Conservation (phyloP, 2,797 vertebrate species). For the Anguilla anguilla region DNA sequence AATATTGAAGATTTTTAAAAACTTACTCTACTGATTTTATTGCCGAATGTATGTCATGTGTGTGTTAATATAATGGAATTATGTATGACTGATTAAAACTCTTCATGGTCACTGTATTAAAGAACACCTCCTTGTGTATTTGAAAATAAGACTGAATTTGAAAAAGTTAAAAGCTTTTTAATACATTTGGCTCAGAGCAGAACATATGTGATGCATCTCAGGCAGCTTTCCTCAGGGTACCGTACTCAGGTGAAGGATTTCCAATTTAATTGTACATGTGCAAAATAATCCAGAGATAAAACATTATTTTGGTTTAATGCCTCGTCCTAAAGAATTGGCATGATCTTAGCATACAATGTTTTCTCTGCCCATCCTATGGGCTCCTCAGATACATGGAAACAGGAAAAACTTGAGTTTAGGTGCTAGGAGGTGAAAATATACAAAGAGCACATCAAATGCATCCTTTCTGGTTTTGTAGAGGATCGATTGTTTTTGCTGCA, state of each 20-base stretch:
- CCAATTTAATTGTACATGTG: not conserved
- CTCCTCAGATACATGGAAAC: not conserved
- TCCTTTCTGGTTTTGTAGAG: not conserved
- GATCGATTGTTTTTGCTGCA: not conserved
- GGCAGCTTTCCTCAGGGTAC: not conserved
- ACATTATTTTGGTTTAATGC: not conserved
- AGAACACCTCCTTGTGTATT: not conserved
- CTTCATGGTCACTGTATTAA: constrained; percentile 2
- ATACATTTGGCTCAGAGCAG: not conserved
- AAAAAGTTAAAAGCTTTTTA: too few species aligned
- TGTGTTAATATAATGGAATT: not conserved
- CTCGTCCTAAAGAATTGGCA: not conserved
- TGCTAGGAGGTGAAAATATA: not conserved
- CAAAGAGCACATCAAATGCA: not conserved
- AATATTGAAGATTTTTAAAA: not conserved
- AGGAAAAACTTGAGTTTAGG: not conserved
- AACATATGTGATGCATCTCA: not conserved
- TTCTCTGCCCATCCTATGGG: not conserved
- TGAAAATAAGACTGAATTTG: not conserved
- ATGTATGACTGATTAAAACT: constrained; percentile 11
- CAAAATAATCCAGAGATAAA: not conserved
- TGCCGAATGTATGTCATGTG: not conserved
- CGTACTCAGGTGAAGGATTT: not conserved
- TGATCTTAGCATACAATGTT: not conserved
- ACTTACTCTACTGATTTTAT: not conserved